Percentiles rank a stretch among this genome's conserved stretches.
Evolutionary conservation across 2,888 invertebrate species (phyloP).

Genomic region (Ecdyonurus torrentis): DNA sequence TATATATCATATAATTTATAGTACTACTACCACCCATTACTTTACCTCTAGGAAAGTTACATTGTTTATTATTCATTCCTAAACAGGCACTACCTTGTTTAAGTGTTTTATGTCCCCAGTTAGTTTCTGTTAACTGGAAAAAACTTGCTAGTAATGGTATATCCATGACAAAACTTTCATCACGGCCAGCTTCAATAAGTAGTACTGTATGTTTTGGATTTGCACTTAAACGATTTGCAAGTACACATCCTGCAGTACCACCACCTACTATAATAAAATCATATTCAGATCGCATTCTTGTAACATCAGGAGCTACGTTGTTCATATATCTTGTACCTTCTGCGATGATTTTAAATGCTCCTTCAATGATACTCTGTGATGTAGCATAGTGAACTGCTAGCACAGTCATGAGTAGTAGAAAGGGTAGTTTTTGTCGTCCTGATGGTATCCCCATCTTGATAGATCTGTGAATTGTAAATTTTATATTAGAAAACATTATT

Average conservation of each 20-base stretch:
- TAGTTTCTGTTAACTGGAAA: conserved; percentile 50
- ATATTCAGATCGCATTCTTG: conserved; percentile 15
- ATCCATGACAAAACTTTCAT: conserved; percentile 56
- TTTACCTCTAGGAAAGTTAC: conserved; percentile 46
- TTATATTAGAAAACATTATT: too few relatives aligned
- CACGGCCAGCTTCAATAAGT: conserved; percentile 52
- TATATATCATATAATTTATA: conserved; percentile 28
- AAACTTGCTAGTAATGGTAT: conserved; percentile 53
- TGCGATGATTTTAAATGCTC: too few relatives aligned
- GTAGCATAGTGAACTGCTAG: too few relatives aligned
- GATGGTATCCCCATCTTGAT: too few relatives aligned
- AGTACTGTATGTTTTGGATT: conserved; percentile 40
- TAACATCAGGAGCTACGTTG: background rate
- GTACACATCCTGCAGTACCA: conserved; percentile 22
- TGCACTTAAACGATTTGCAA: conserved; percentile 22
- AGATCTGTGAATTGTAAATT: too few relatives aligned
- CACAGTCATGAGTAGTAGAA: too few relatives aligned
- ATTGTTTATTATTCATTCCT: conserved; percentile 33
- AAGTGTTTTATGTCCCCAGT: conserved; percentile 36
- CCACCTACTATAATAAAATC: conserved; percentile 21
- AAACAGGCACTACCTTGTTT: conserved; percentile 25
- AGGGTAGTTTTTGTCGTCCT: too few relatives aligned
- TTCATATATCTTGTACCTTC: background rate
- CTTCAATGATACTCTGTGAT: too few relatives aligned
- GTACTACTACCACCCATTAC: conserved; percentile 31